Evolutionary conservation across 1,140 invertebrate genomes (phyloP), one percentile per base, ranked within the genome.

Genomic region (Spodoptera litura): DNA sequence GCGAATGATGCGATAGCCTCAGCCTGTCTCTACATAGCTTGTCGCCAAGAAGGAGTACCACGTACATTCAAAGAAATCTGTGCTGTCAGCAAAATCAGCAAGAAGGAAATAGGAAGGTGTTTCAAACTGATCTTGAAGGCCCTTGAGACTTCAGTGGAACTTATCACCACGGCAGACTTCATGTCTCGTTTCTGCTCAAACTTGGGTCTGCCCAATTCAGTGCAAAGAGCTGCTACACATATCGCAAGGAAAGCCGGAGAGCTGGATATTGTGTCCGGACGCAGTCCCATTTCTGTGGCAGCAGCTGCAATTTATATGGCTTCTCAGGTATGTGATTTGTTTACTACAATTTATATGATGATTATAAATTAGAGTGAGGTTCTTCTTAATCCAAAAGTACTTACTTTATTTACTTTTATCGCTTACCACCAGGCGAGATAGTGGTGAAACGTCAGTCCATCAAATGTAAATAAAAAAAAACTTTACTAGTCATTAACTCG

Each of bases 251-350:
- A 98, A 93, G 99, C 99, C 61, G 98, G 99, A 0, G 99, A 99
- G 89, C 94, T 99, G 89, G 99, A 99, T 89, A 98, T 99, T 89
- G 99, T 99, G 11, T 98, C 99, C 78, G 99, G 99, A n/a, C 96
- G 99, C 88, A 99, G 99, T 83, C 99, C 99, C 0, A 99, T 99
- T 83, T 99, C 99, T 0, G 99, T 99, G 2, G 98, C 99, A 0
- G 99, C 99, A 51, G 99, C 99, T 61, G 99, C 99, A 62, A 99
- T 99, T 88, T 99, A 99, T 89, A 99, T 99, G 99, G 99, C 99
- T 1, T 99, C 98, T 55, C 98, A 99, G 95, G 97, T 97, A 81
- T 83, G 77, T 81, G 25, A 27, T 25, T 20, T 31, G 15, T 78
- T 44, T 38, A 10, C 13, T 59, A n/a, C 59, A 5, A 35, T 38